Base-by-base conservation (phyloP, 2,888 invertebrate genomes). In the Drosophila helvetica region DNA sequence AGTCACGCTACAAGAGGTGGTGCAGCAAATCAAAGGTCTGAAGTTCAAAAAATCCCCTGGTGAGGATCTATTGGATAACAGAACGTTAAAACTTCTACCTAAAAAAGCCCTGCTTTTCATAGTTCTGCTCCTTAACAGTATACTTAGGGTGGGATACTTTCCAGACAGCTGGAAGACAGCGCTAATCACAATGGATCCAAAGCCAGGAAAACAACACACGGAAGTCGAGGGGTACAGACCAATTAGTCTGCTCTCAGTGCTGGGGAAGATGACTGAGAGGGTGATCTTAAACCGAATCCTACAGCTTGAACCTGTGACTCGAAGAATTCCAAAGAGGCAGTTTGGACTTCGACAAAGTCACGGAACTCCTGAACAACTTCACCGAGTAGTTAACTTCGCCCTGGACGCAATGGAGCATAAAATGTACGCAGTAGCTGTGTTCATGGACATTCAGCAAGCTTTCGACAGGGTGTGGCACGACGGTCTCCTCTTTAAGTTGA, bases 171-270 rank as follows among this genome's bases (percentile, higher is more conserved):
- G 56, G 18, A 52, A 52, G 18, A 52, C 27, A 3, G 50, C 27
- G 22, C 7, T 25, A 6, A 25, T 25, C 25, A 6, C 9, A 17
- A 52, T 52, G n/a, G n/a, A n/a, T n/a, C n/a, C n/a, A n/a, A n/a
- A n/a, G n/a, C n/a, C n/a, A n/a, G n/a, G n/a, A n/a, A n/a, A n/a
- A n/a, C n/a, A n/a, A n/a, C n/a, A n/a, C n/a, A n/a, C n/a, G n/a
- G n/a, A n/a, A n/a, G n/a, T n/a, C n/a, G n/a, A n/a, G n/a, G n/a
- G 51, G 10, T 52, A 53, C 8, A 18, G 53, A 9, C 53, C 53
- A 15, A 53, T 53, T 12, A 53, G 38, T 12, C 22, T 53, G 2
- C 22, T 42, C 6, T 12, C 53, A 10, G 17, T 42, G 10, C 19
- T 53, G 1, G 53, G 19, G 6, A 42, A 53, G 19, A 53, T 42